Evolutionary conservation across 2,888 invertebrate genomes (phyloP).

Genomic region (Hartigia nigra): DNA sequence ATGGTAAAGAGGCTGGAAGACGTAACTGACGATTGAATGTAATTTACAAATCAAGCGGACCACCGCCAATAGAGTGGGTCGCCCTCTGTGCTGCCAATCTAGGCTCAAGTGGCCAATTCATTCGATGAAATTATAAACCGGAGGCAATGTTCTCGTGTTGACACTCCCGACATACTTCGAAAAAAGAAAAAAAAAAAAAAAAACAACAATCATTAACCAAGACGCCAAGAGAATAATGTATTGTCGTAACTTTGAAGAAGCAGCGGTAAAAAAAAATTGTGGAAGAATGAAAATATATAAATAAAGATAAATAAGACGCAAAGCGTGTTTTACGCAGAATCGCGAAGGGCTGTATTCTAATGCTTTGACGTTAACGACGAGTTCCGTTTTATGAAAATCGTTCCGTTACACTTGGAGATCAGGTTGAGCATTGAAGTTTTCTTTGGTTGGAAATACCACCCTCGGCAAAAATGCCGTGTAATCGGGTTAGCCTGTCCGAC

Average conservation of each 20-base stretch:
- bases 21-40: neutral
- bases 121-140: neutral
- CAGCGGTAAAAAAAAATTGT: neutral
- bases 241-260: neutral
- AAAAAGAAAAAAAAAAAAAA: too few relatives aligned
- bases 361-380: neutral
- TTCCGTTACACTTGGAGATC: neutral
- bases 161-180: neutral
- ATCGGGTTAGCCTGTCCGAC: neutral
- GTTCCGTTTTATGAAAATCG: neutral
- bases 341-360: neutral
- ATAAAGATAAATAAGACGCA: neutral
- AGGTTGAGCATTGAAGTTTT: neutral
- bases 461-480: neutral
- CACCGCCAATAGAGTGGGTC: neutral
- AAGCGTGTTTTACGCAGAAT: neutral
- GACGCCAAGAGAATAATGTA: neutral
- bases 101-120: neutral
- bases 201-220: neutral
- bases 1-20: neutral
- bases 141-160: neutral
- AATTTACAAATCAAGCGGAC: neutral
- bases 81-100: neutral
- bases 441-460: neutral
- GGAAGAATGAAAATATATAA: neutral